phyloP scores from a whole-genome alignment of 2,113 vertebrate genomes.

The Trichechus manatus region DNA sequence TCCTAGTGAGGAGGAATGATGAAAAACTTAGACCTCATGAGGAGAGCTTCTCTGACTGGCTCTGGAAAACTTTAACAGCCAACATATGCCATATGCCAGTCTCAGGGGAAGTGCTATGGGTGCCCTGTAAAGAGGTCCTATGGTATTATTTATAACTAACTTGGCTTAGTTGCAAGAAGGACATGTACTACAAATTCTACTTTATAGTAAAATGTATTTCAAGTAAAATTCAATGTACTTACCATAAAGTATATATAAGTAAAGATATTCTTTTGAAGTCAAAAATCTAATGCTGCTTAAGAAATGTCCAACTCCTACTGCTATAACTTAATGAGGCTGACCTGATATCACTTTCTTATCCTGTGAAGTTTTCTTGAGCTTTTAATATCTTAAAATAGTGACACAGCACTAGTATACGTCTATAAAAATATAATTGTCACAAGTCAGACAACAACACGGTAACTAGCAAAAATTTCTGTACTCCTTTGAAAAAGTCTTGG shows the following conservation, averaged over 20 bases:
- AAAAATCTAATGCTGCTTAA: slow-evolving; percentile 36
- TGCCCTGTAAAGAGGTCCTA: not conserved
- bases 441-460: slow-evolving; percentile 56
- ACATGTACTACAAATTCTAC: slow-evolving; percentile 40
- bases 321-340: not conserved
- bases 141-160: not conserved
- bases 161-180: not conserved
- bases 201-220: slow-evolving; percentile 60
- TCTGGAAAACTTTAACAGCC: slow-evolving; percentile 7
- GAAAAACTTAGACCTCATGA: not conserved
- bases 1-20: not conserved
- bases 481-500: slow-evolving; percentile 17
- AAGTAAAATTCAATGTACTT: slow-evolving; percentile 49
- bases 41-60: not conserved
- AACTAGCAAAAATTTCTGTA: slow-evolving; percentile 19
- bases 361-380: not conserved
- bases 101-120: not conserved
- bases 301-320: not conserved
- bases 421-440: slow-evolving; percentile 62
- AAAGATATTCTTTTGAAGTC: slow-evolving; percentile 32
- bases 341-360: slow-evolving; percentile 46
- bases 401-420: slow-evolving; percentile 40
- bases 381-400: slow-evolving; percentile 44
- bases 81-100: not conserved
- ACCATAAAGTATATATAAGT: slow-evolving; percentile 15